phyloP scores from a whole-genome alignment of 2,888 invertebrate species.

The Napeogenes sylphis region DNA sequence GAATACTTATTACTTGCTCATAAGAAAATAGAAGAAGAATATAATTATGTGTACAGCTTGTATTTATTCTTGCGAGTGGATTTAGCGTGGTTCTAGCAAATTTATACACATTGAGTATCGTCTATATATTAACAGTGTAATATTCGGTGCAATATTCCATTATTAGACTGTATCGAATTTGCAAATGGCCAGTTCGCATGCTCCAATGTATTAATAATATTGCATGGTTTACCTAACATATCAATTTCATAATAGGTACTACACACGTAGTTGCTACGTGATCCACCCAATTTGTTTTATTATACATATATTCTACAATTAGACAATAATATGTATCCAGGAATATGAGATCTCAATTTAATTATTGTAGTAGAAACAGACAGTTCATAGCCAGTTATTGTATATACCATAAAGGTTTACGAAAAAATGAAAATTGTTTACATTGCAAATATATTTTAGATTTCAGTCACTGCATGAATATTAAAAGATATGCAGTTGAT shows the following conservation, averaged over 20 bases:
- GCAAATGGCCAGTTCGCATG: constrained; percentile 37
- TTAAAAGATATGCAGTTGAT: constrained; percentile 16
- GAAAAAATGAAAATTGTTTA: not conserved
- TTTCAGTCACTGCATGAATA: constrained; percentile 17
- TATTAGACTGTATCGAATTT: constrained; percentile 33
- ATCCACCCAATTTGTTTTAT: not conserved
- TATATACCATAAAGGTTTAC: no score
- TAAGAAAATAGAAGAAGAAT: no score
- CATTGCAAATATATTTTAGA: constrained; percentile 9
- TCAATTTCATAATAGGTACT: constrained; percentile 29
- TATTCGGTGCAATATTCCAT: constrained; percentile 8
- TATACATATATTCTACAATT: not conserved
- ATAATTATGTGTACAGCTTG: no score
- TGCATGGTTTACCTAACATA: constrained; percentile 27
- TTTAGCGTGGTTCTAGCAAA: not conserved
- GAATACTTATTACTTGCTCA: not conserved
- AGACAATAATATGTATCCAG: not conserved
- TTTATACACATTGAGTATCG: not conserved
- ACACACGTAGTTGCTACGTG: constrained; percentile 3
- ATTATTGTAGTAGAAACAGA: no score
- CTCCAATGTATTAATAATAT: constrained; percentile 33
- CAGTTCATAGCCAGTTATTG: no score
- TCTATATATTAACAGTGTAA: not conserved
- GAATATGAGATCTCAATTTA: not conserved
- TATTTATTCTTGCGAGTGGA: no score